Conservation (phyloP, 2,797 vertebrate species). For the Crypturellus tataupa region DNA sequence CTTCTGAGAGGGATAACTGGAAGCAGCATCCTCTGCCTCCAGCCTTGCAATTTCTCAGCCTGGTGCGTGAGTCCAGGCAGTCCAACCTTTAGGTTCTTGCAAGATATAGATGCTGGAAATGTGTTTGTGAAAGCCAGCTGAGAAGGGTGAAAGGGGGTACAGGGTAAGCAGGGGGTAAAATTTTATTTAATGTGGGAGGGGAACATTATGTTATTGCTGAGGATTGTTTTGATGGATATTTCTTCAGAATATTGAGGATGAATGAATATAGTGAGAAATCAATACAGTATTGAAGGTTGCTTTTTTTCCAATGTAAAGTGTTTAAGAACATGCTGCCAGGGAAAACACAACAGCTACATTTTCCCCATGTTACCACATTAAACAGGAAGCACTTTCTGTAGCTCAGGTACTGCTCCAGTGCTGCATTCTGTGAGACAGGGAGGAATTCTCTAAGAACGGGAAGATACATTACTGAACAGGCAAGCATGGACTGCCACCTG, state of each 20-base stretch:
- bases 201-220: not conserved
- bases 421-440: not conserved
- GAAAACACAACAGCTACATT: not conserved
- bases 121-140: not conserved
- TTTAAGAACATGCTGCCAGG: not conserved
- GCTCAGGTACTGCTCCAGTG: not conserved
- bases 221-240: constrained; percentile 8
- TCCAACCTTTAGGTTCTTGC: not conserved
- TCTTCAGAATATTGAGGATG: not conserved
- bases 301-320: constrained; percentile 25
- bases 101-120: not conserved
- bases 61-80: not conserved
- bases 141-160: not conserved
- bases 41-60: not conserved
- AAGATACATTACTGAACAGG: not conserved
- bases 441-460: not conserved
- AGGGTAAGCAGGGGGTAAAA: too few relatives aligned
- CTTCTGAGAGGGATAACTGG: rapidly evolving
- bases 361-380: not conserved
- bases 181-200: not conserved
- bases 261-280: constrained; percentile 13
- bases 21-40: not conserved
- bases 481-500: not conserved
- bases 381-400: not conserved
- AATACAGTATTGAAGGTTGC: not conserved